Conservation (phyloP, 2,113 vertebrate species). For the Psephotus haematonotus region DNA sequence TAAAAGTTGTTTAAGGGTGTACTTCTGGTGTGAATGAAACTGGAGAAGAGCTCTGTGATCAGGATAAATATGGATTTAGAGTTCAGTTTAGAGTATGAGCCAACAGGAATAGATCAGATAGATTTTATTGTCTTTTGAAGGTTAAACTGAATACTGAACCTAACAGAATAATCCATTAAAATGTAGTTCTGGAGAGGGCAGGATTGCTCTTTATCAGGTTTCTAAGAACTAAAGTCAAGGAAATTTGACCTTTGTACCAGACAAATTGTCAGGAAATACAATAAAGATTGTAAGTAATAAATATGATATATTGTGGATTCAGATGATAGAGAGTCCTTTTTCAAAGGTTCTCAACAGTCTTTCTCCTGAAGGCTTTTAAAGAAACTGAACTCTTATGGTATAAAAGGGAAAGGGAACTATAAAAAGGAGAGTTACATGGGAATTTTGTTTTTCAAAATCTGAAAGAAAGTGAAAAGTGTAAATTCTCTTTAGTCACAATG, state of each 20-base stretch:
- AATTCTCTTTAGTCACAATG: background rate
- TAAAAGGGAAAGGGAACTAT: background rate
- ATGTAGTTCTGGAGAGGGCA: background rate
- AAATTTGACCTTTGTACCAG: background rate
- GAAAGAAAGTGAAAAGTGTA: background rate
- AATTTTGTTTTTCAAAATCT: background rate
- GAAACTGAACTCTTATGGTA: background rate
- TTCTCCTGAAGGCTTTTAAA: background rate
- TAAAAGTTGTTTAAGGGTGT: background rate
- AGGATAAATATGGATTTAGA: background rate
- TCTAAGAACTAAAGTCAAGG: background rate
- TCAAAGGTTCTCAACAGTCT: background rate
- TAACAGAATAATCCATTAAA: background rate
- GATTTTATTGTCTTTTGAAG: background rate
- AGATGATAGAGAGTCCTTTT: background rate
- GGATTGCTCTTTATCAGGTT: background rate
- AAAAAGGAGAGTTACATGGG: background rate
- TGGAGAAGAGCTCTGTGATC: background rate
- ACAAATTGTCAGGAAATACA: background rate
- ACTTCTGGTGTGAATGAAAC: background rate
- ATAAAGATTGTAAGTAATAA: background rate
- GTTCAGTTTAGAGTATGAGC: background rate
- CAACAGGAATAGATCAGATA: background rate
- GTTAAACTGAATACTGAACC: background rate
- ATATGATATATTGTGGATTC: background rate